Percentiles rank a stretch among this genome's conserved stretches.
phyloP scores from a whole-genome alignment of 2,797 vertebrate species.

The Epinephelus coioides region DNA sequence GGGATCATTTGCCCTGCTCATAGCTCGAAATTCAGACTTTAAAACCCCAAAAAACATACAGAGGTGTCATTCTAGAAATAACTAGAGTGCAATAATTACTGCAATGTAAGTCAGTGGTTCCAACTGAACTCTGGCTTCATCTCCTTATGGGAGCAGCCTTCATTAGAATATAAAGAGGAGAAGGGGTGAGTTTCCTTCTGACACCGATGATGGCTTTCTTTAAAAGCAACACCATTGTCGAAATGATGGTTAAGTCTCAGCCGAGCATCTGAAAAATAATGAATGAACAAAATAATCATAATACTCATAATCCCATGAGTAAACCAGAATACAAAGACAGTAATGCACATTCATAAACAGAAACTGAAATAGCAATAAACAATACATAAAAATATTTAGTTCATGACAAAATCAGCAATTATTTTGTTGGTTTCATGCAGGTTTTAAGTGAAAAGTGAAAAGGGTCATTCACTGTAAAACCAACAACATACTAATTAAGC shows the following conservation, averaged over 20 bases:
- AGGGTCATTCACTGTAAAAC: background rate
- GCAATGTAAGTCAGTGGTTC: background rate
- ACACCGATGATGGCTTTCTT: slow-evolving; percentile 1
- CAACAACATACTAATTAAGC: background rate
- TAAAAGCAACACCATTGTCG: slow-evolving; percentile 15
- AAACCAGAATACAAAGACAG: background rate
- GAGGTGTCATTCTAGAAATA: background rate
- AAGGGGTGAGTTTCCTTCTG: background rate
- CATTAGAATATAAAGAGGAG: slow-evolving; percentile 16
- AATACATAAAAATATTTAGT: background rate
- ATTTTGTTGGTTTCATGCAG: background rate
- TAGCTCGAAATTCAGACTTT: slow-evolving; percentile 10
- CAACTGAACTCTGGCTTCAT: background rate
- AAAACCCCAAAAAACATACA: background rate
- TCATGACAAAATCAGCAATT: background rate
- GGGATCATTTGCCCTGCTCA: slow-evolving; percentile 23
- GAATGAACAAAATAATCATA: slow-evolving; percentile 2
- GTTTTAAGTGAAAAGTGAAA: background rate
- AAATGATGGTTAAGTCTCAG: slow-evolving; percentile 10
- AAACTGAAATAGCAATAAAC: background rate
- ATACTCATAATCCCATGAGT: background rate
- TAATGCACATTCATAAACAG: background rate
- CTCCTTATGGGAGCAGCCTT: background rate
- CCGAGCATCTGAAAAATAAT: background rate
- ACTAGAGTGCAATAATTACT: slow-evolving; percentile 19